A percentile compares a stretch with the other conserved stretches of the same genome.
Conservation (phyloP, 2,797 vertebrate genomes). For the Mico argentatus region DNA sequence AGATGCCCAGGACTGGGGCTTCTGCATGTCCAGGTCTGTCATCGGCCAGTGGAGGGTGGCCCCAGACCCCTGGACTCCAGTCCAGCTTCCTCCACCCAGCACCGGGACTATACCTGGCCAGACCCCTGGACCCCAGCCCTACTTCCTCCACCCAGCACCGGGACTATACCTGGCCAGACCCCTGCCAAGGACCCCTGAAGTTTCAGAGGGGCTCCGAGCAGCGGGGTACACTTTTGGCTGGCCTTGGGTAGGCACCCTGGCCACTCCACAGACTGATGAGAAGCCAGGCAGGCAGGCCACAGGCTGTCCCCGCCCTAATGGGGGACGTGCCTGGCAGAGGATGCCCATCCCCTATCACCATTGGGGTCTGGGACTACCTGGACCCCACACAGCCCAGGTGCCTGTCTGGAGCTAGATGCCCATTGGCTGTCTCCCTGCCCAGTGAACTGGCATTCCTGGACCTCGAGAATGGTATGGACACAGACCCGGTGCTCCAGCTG, state of each 20-base stretch:
- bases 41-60: background rate
- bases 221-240: background rate
- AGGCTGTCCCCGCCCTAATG: background rate
- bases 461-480: background rate
- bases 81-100: no score
- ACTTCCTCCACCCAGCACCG: background rate
- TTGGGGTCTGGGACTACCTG: background rate
- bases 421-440: background rate
- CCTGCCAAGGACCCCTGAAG: background rate
- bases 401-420: accelerated
- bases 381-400: background rate
- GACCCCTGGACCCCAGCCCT: background rate
- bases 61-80: background rate
- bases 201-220: background rate
- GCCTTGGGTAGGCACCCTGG: background rate
- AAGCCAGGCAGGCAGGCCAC: background rate
- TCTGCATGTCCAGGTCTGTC: background rate
- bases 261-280: background rate
- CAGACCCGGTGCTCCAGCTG: accelerated
- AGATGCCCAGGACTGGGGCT: background rate
- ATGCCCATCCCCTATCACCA: accelerated
- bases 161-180: background rate
- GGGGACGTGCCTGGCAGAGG: background rate
- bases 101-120: background rate
- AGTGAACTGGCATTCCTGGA: accelerated